Base-by-base conservation (phyloP, 2,113 vertebrate genomes). In the Pseudonaja textilis region DNA sequence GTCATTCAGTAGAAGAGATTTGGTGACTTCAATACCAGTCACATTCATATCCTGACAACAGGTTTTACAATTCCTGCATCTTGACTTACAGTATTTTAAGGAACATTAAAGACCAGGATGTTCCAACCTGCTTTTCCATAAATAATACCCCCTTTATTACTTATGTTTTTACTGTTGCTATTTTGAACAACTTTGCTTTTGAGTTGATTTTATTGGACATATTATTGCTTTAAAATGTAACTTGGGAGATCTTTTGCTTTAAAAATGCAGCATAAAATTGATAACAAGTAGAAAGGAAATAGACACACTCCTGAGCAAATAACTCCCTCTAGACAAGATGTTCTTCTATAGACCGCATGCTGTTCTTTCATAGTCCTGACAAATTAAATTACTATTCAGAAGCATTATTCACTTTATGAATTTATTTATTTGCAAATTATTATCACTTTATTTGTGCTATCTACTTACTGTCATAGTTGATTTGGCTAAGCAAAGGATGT, bases 401-500 rank as follows among this genome's bases (percentile, higher is more conserved):
- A 95, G 59, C 55, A n/a, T 0, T 0, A 4, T 55, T 94, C 59
- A 29, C 34, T 96, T 93, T 92, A 94, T 86, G 91, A 57, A 20
- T 10, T 69, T 69, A 34, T 69, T 69, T 69, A 69, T 69, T 69
- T 29, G 12, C 45, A 94, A 96, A 95, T 91, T 10, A 93, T 94
- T 93, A 95, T 85, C 74, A 61, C 4, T 85, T 61, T 90, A 93
- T 0, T 1, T 9, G 91, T 0, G 0, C 93, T 39, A 91, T 93
- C 87, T 90, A 88, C 54, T 90, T 93, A 93, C 64, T 94, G 25
- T 90, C 64, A 26, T 59, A 14, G 22, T 94, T 96, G 95, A 96
- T 95, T 96, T 95, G 92, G 85, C 50, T 93, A 93, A 92, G 95
- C 54, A 95, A 96, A 89, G 95, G 69, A 90, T 94, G 95, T 93